phyloP scores from a whole-genome alignment of 2,888 invertebrate species.

The Halictus quadricinctus region DNA sequence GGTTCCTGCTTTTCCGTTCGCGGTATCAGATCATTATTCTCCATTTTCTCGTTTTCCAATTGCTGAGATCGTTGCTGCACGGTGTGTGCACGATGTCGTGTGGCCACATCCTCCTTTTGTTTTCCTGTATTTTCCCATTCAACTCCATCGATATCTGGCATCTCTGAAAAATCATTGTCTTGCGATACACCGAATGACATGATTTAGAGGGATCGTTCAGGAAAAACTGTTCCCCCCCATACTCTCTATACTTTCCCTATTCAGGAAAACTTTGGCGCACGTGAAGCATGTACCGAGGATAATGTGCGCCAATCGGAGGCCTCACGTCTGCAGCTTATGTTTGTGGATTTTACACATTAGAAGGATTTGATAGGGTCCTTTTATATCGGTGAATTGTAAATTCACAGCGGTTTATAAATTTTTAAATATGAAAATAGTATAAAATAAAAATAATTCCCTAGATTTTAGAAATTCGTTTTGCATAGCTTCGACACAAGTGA shows the following conservation, averaged over 20 bases:
- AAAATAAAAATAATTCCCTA: too few relatives aligned
- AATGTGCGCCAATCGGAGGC: background rate
- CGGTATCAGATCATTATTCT: slow-evolving; percentile 53
- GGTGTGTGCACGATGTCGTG: slow-evolving; percentile 54
- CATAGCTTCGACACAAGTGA: too few relatives aligned
- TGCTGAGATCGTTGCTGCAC: slow-evolving; percentile 52
- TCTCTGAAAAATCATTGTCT: slow-evolving; percentile 48
- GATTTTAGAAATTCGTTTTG: too few relatives aligned
- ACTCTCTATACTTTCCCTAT: background rate
- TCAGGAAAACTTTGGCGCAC: background rate
- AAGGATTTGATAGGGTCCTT: too few relatives aligned
- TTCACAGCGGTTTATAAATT: too few relatives aligned
- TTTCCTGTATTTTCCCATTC: slow-evolving; percentile 43
- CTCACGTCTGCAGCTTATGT: background rate
- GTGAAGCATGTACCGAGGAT: background rate
- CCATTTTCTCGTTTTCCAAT: slow-evolving; percentile 60
- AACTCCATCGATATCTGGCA: slow-evolving; percentile 54
- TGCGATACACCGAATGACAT: slow-evolving; percentile 22
- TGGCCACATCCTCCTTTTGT: slow-evolving; percentile 65
- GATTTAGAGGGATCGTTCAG: slow-evolving; percentile 23
- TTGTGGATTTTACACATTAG: background rate
- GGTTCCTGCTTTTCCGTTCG: slow-evolving; percentile 45
- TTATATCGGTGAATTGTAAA: too few relatives aligned
- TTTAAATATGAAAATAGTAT: too few relatives aligned
- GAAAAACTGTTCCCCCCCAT: slow-evolving; percentile 18